A percentile compares a stretch with the other conserved stretches of the same genome.
These are phyloP conservation scores for Carettochelys insculpta DNA, from an alignment of 2,113 vertebrate species.

Conservation along the genomic window DNA sequence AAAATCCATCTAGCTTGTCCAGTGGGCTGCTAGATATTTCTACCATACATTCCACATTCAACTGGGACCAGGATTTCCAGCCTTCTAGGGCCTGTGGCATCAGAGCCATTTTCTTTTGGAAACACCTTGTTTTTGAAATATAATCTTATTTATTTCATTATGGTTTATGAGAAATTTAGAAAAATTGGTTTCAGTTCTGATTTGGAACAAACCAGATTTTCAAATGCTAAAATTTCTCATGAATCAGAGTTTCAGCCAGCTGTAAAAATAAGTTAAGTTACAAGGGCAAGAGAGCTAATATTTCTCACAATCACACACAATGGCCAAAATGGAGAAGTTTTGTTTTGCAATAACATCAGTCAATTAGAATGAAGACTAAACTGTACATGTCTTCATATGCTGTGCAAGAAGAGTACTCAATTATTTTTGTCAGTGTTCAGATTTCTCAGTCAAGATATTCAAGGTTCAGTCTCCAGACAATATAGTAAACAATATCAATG, in stretches of 20 bases:
- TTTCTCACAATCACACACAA: neutral
- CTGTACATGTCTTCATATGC: neutral
- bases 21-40: neutral
- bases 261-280: neutral
- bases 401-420: fast-evolving
- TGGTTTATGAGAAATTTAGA: neutral
- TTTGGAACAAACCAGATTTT: neutral
- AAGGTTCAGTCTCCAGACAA: no score
- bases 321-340: neutral
- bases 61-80: neutral
- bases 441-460: no score
- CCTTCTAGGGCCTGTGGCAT: neutral
- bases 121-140: neutral
- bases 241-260: no score
- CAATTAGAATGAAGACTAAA: neutral
- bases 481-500: no score
- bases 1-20: neutral
- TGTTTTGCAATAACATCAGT: neutral
- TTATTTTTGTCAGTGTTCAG: no score
- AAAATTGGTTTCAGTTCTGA: neutral
- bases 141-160: neutral
- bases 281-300: neutral
- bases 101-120: neutral
- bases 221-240: no score
- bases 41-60: no score